Percentiles rank a stretch among this genome's conserved stretches.
These are phyloP conservation scores for Barypeithes pellucidus DNA, from an alignment of 2,888 invertebrate species.

Conservation along the genomic window DNA sequence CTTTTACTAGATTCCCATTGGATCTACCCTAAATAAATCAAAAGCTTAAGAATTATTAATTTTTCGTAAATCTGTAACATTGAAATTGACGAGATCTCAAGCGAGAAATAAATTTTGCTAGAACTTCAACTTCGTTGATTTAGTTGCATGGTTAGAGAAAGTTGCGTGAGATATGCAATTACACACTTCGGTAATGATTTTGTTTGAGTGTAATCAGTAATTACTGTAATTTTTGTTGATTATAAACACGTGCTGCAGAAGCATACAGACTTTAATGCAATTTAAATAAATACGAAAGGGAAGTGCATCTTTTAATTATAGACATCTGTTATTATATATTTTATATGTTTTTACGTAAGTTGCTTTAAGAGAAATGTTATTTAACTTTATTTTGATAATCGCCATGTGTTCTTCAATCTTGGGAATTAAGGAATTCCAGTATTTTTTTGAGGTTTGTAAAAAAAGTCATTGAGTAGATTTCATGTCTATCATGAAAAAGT, in stretches of 20 bases:
- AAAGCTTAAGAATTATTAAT: no score
- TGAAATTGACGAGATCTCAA: no score
- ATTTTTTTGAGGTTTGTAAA: neutral
- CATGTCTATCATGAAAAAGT: no score
- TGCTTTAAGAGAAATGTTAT: neutral
- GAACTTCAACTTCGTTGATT: neutral
- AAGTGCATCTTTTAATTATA: constrained; percentile 21
- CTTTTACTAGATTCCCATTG: no score
- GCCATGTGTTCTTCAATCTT: neutral
- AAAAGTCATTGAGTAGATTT: no score
- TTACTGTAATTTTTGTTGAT: constrained; percentile 25
- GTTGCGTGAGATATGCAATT: constrained; percentile 36
- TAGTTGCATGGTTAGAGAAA: constrained; percentile 29
- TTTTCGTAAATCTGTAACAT: no score
- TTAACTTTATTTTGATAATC: neutral
- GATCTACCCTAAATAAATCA: no score
- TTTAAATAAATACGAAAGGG: constrained; percentile 2
- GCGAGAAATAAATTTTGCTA: no score
- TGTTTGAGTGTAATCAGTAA: constrained; percentile 21
- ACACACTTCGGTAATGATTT: constrained; percentile 25
- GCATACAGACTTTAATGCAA: neutral
- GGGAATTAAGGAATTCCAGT: neutral
- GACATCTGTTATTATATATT: neutral
- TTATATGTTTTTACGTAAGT: constrained; percentile 1
- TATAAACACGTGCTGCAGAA: constrained; percentile 15